Conservation (phyloP, 2,888 invertebrate genomes). For the Chrysolina oricalcia region DNA sequence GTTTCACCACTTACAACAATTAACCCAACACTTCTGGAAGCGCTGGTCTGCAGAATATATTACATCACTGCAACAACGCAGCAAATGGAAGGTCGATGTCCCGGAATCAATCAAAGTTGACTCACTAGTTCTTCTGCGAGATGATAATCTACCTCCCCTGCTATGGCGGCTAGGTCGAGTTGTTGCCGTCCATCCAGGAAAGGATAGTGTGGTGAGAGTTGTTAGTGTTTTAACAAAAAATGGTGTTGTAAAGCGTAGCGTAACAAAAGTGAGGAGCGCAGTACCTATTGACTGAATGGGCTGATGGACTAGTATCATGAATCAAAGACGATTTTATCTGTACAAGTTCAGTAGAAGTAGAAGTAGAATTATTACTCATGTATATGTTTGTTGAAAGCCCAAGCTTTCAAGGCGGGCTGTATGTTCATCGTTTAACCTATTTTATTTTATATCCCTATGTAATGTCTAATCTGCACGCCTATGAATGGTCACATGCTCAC, state of each 20-base stretch:
- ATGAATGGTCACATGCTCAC: not conserved
- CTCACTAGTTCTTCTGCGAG: slow-evolving; percentile 61
- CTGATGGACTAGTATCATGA: not conserved
- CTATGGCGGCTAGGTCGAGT: slow-evolving; percentile 58
- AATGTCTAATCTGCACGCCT: not conserved
- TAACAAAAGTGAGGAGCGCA: slow-evolving; percentile 55
- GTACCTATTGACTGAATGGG: too few relatives aligned
- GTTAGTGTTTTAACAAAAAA: slow-evolving; percentile 57
- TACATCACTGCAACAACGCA: slow-evolving; percentile 52
- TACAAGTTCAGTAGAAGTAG: not conserved
- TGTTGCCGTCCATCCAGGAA: slow-evolving; percentile 56
- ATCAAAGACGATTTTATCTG: not conserved
- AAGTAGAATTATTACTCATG: not conserved
- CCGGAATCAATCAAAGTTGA: slow-evolving; percentile 48
- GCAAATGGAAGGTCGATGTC: slow-evolving; percentile 47
- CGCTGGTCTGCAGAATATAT: slow-evolving; percentile 60
- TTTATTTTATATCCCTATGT: not conserved
- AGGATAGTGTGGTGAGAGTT: slow-evolving; percentile 58
- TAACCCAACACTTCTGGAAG: slow-evolving; percentile 58
- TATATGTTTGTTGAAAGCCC: not conserved
- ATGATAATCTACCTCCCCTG: slow-evolving; percentile 58
- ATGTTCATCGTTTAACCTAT: not conserved
- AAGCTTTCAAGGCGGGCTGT: not conserved
- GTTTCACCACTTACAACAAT: slow-evolving; percentile 55
- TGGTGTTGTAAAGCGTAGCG: slow-evolving; percentile 50